Evolutionary conservation across 2,888 invertebrate species (phyloP).

Genomic region (Hypolimnas misippus): DNA sequence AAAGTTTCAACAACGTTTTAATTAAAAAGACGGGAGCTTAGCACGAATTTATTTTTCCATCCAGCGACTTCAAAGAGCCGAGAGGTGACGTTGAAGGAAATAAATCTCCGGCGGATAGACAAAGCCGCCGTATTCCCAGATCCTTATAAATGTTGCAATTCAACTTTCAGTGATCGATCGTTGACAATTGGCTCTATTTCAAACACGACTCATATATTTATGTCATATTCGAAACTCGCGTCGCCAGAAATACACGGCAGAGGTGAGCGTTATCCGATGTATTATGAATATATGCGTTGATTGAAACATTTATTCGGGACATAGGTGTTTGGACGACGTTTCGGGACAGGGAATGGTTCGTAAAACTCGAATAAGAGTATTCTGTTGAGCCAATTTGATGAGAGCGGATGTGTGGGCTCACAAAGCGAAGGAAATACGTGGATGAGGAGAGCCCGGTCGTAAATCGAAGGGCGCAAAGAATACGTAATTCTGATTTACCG

Average conservation of each 20-base stretch:
- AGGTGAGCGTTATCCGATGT: neutral
- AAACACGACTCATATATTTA: slow-evolving; percentile 17
- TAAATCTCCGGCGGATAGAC: slow-evolving; percentile 60
- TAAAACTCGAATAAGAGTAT: slow-evolving; percentile 37
- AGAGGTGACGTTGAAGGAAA: slow-evolving; percentile 73
- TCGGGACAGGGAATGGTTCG: slow-evolving; percentile 46
- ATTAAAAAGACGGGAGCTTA: slow-evolving; percentile 72
- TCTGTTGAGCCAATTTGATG: slow-evolving; percentile 45
- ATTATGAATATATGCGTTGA: slow-evolving; percentile 43
- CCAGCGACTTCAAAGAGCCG: slow-evolving; percentile 77
- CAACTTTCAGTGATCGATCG: slow-evolving; percentile 15
- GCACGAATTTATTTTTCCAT: slow-evolving; percentile 73
- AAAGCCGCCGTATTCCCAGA: slow-evolving; percentile 13
- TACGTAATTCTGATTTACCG: slow-evolving; percentile 77
- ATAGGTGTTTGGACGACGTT: slow-evolving; percentile 23
- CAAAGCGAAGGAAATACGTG: slow-evolving; percentile 51
- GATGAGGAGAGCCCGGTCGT: slow-evolving; percentile 58
- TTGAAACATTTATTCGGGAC: slow-evolving; percentile 40
- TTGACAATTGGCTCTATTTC: slow-evolving; percentile 22
- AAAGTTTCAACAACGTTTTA: slow-evolving; percentile 68
- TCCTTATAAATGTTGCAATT: slow-evolving; percentile 17
- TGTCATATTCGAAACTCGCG: slow-evolving; percentile 7
- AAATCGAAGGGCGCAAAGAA: slow-evolving; percentile 70
- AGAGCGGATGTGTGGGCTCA: slow-evolving; percentile 49
- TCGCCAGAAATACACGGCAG: neutral